Conservation (phyloP, 2,113 vertebrate species). For the Campylomormyrus tamandua region DNA sequence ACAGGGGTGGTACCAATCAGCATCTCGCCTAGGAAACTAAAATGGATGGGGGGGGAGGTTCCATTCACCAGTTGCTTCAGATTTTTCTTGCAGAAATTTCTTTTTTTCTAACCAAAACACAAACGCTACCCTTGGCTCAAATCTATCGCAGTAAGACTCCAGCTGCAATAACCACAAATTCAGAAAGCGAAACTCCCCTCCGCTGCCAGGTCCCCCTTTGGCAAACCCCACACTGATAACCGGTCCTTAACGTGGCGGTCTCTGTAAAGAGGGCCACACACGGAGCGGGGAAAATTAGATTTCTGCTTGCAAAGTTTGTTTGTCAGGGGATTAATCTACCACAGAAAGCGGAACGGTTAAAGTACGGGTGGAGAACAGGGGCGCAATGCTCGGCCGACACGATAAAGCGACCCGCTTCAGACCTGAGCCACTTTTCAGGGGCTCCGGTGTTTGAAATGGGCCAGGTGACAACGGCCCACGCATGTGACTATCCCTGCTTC, state of each 20-base stretch:
- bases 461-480: too few relatives aligned
- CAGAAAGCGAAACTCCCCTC: background rate
- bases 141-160: background rate
- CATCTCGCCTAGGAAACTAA: background rate
- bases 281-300: background rate
- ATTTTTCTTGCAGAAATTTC: background rate
- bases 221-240: background rate
- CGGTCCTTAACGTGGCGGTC: background rate
- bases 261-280: conserved; percentile 7
- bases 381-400: background rate
- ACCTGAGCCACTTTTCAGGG: background rate
- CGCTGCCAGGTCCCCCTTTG: background rate
- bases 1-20: background rate
- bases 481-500: background rate
- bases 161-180: background rate
- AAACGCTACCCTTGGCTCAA: background rate
- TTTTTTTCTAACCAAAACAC: background rate
- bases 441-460: background rate
- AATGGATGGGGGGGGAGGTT: background rate
- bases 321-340: background rate
- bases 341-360: background rate
- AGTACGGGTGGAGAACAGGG: background rate
- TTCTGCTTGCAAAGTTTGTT: background rate
- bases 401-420: background rate
- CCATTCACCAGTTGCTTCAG: background rate